Conservation (phyloP, 2,797 vertebrate species). For the Nothura maculosa region DNA sequence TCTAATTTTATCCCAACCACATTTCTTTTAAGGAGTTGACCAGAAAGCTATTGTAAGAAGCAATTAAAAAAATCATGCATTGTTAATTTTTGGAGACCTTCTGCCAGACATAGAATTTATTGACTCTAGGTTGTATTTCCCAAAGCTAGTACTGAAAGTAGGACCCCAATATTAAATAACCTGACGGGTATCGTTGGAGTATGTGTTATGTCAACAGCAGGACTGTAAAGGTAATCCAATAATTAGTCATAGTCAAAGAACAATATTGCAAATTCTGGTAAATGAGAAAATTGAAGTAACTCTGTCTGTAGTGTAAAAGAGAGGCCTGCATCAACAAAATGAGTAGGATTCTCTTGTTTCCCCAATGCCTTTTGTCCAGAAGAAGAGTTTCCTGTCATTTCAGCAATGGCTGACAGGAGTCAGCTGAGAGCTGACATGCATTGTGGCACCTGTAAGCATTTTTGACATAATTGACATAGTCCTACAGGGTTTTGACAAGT, state of each 20-base stretch:
- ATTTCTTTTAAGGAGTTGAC: not conserved
- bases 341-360: not conserved
- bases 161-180: not conserved
- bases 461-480: slow-evolving; percentile 76
- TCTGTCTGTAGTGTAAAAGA: not conserved
- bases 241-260: not conserved
- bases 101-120: not conserved
- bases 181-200: not conserved
- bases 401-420: slow-evolving; percentile 71
- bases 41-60: not conserved
- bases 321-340: not conserved
- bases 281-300: not conserved
- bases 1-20: not conserved
- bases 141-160: not conserved
- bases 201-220: not conserved
- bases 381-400: slow-evolving; percentile 73
- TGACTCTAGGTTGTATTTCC: not conserved
- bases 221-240: not conserved
- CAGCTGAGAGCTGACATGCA: slow-evolving; percentile 63
- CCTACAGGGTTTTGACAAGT: slow-evolving; percentile 79
- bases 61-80: not conserved
- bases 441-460: slow-evolving; percentile 73
- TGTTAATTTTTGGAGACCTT: not conserved
- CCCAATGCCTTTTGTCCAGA: slow-evolving; percentile 47
- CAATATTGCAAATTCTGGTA: not conserved